Base-by-base conservation (phyloP, 2,888 invertebrate genomes). In the Rotaria magnacalcarata region DNA sequence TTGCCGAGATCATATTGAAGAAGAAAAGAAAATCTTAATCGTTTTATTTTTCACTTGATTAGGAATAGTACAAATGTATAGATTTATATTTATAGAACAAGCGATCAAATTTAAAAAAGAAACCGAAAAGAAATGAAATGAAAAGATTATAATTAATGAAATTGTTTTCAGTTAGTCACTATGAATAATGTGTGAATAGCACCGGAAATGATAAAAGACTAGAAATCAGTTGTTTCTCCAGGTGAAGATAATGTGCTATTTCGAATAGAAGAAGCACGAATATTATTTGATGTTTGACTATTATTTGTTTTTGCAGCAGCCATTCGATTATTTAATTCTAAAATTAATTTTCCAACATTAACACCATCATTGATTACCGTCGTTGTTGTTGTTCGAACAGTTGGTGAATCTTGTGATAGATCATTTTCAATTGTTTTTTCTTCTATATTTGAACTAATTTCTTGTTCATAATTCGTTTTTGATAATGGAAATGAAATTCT, bases 271-370 rank as follows among this genome's bases (percentile, higher is more conserved):
- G 67, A 67, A 34, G 19, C 19, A 6, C 67, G 34, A 67, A 14
- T 34, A 67, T 34, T 67, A 41, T 67, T 67, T 67, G 34, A 2
- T 34, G 19, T 34, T 67, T 67, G 67, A 14, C 19, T 2, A 67
- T 41, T 67, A 34, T 34, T 41, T 16, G 34, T 19, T 34, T 67
- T 67, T 16, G 6, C 34, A 0, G 67, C 34, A 67, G 67, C 67
- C 34, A 41, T 67, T 47, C 80, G 47, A 80, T 47, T 80, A 80
- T 80, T 80, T n/a, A 80, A 19, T 80, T 80, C 11, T 24, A 47
- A 80, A n/a, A 80, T 80, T 80, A 80, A 80, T 80, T 47, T 80
- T 47, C 80, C 47, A 80, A 80, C 80, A n/a, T 80, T 80, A 80
- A 80, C 80, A n/a, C 34, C 27, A 34, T 27, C 14, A 16, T 5